Evolutionary conservation across 2,113 vertebrate species (phyloP).

Genomic region (Psittacus erithacus): DNA sequence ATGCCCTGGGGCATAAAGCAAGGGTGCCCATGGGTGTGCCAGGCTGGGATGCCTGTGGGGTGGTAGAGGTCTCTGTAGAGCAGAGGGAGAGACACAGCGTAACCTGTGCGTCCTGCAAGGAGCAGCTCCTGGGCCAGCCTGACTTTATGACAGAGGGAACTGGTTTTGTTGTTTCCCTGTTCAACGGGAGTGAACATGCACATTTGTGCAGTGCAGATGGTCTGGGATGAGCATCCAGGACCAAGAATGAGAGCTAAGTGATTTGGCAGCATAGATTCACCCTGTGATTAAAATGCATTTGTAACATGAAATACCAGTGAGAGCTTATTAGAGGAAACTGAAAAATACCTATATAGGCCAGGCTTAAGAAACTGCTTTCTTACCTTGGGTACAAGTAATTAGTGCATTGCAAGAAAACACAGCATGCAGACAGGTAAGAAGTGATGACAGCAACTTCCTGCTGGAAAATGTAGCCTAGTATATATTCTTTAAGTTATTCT

Average conservation of each 20-base stretch:
- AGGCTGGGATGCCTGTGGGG: neutral
- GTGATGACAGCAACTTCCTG: neutral
- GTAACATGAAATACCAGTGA: neutral
- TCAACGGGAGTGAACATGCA: neutral
- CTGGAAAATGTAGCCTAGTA: neutral
- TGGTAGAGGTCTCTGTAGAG: neutral
- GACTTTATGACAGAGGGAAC: neutral
- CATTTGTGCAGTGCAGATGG: neutral
- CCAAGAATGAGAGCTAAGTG: neutral
- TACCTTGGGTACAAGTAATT: neutral
- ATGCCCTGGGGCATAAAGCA: neutral
- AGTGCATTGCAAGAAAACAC: neutral
- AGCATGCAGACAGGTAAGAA: neutral
- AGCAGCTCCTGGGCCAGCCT: neutral
- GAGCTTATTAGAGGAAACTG: neutral
- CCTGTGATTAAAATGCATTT: neutral
- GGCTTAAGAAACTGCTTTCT: neutral
- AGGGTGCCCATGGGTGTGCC: neutral
- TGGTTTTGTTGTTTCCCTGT: neutral
- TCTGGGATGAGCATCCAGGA: neutral
- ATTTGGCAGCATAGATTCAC: neutral
- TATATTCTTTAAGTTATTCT: neutral
- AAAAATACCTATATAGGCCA: neutral
- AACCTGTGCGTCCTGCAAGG: rapidly evolving
- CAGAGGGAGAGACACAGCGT: neutral